Evolutionary conservation across 2,113 vertebrate genomes (phyloP).

Genomic region (Ochotona princeps): DNA sequence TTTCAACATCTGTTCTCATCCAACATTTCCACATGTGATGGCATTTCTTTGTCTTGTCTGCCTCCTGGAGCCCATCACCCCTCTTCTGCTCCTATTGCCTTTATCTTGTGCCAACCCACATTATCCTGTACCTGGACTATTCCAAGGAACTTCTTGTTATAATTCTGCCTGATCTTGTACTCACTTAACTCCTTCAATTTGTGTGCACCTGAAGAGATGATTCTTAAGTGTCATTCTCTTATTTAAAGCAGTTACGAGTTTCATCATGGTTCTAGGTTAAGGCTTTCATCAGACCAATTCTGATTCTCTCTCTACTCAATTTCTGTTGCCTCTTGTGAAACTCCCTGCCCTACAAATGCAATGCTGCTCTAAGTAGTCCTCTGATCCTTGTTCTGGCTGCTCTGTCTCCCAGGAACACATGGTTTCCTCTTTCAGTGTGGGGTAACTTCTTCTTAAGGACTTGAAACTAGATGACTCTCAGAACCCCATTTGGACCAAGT

Average conservation of each 20-base stretch:
- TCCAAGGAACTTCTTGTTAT: not conserved
- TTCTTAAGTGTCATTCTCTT: constrained; percentile 25
- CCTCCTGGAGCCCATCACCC: not conserved
- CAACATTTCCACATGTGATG: not conserved
- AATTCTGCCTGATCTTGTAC: not conserved
- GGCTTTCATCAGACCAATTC: not conserved
- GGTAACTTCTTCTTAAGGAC: not conserved
- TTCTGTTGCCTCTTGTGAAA: not conserved
- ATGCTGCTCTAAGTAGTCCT: not conserved
- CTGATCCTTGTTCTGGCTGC: not conserved
- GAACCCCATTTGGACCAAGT: not conserved
- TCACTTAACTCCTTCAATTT: not conserved
- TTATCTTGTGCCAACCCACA: not conserved
- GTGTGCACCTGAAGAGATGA: not conserved
- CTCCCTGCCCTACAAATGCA: not conserved
- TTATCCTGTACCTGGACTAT: not conserved
- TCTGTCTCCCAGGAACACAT: not conserved
- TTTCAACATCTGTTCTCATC: not conserved
- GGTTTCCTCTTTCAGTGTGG: not conserved
- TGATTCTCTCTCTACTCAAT: not conserved
- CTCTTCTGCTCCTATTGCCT: not conserved
- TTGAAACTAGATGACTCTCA: not conserved
- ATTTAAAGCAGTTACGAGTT: not conserved
- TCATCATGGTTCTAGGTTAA: not conserved
- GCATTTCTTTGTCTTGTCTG: not conserved